Percentiles rank a stretch among this genome's conserved stretches.
Conservation (phyloP, 2,797 vertebrate genomes). For the Phoeniculus purpureus region DNA sequence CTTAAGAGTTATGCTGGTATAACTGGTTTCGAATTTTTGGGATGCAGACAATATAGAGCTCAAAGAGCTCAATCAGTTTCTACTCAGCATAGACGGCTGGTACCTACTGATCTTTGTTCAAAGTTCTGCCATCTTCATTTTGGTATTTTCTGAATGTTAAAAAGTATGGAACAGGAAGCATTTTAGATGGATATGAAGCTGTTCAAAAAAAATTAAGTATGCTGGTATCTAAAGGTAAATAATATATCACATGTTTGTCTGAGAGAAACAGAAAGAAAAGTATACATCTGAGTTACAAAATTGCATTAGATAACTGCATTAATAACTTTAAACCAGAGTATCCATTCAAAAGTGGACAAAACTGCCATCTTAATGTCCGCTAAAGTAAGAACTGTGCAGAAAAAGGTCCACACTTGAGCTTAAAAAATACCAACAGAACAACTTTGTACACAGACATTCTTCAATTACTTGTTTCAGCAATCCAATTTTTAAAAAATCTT, state of each 20-base stretch:
- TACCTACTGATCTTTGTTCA: not conserved
- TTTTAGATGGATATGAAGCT: not conserved
- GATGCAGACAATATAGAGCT: not conserved
- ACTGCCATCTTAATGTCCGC: not conserved
- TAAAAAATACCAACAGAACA: not conserved
- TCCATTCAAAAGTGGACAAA: not conserved
- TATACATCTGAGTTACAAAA: not conserved
- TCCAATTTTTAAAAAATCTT: not conserved
- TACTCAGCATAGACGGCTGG: not conserved
- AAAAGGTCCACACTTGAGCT: not conserved
- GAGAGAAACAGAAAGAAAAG: not conserved
- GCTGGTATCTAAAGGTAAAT: not conserved
- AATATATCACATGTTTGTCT: not conserved
- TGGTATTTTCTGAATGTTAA: not conserved
- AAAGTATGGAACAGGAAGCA: not conserved
- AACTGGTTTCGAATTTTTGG: not conserved
- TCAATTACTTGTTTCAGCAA: not conserved
- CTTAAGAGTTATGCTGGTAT: not conserved
- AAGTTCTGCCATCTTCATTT: constrained; percentile 10
- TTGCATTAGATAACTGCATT: not conserved
- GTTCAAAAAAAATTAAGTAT: not conserved
- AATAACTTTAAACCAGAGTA: not conserved
- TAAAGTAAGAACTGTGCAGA: not conserved
- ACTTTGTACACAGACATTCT: not conserved
- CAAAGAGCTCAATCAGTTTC: not conserved